Percentiles rank a stretch among this genome's conserved stretches.
Conservation (phyloP, 2,113 vertebrate species). For the Myiozetetes cayanensis region DNA sequence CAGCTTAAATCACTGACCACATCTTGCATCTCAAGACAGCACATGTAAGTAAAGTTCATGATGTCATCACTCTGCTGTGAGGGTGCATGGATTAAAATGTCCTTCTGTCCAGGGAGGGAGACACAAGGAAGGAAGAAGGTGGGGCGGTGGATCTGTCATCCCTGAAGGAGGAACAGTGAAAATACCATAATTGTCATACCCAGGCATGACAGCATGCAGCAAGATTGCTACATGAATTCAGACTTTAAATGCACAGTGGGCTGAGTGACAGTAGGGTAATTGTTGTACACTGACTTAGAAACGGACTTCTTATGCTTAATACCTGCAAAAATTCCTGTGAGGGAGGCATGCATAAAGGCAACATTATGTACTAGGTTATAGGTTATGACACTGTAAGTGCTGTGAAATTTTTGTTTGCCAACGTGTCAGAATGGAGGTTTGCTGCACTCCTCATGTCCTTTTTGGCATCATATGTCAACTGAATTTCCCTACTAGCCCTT, state of each 20-base stretch:
- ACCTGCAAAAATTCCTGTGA: neutral
- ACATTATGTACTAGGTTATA: slow-evolving; percentile 27
- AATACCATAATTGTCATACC: neutral
- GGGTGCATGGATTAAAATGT: slow-evolving; percentile 30
- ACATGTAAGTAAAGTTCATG: neutral
- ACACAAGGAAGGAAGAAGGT: neutral
- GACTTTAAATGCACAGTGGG: neutral
- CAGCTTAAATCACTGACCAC: neutral
- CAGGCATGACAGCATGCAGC: slow-evolving; percentile 46
- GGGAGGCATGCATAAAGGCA: slow-evolving; percentile 57
- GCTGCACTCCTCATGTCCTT: neutral
- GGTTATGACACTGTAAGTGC: neutral
- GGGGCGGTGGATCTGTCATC: neutral
- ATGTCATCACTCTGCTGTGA: slow-evolving; percentile 52
- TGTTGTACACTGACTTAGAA: slow-evolving; percentile 24
- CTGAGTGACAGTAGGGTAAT: neutral
- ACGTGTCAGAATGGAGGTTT: neutral
- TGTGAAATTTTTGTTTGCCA: neutral
- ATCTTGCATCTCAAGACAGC: neutral
- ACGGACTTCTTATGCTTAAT: neutral
- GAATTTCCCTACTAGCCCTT: neutral
- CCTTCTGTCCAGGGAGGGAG: neutral
- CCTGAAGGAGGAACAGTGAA: slow-evolving; percentile 2
- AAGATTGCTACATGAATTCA: slow-evolving; percentile 31
- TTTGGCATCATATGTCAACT: neutral